A percentile compares a stretch with the other conserved stretches of the same genome.
Conservation (phyloP, 2,888 invertebrate genomes). For the Ormyrus thymus region DNA sequence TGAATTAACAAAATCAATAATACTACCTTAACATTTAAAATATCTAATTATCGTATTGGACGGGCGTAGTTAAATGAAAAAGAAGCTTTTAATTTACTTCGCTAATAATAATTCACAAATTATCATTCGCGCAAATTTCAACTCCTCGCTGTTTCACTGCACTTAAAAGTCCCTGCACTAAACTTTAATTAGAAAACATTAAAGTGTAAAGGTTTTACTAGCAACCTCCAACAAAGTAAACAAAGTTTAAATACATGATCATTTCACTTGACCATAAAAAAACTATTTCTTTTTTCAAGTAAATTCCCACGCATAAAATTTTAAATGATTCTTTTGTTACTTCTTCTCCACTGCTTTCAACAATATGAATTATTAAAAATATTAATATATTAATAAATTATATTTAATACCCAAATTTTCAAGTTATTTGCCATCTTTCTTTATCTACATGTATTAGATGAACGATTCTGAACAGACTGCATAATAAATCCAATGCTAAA, state of each 20-base stretch:
- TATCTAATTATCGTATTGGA: too few species aligned
- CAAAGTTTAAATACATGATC: background rate
- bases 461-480: too few species aligned
- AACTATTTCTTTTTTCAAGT: background rate
- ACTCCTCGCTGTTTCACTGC: slow-evolving; percentile 5
- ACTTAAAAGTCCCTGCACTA: slow-evolving; percentile 26
- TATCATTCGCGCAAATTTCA: slow-evolving; percentile 17
- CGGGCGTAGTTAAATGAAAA: background rate
- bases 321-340: background rate
- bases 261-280: slow-evolving; percentile 10
- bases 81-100: slow-evolving; percentile 10
- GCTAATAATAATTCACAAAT: slow-evolving; percentile 26
- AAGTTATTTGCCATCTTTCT: too few species aligned
- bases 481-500: too few species aligned
- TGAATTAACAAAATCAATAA: background rate
- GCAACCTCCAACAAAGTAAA: slow-evolving; percentile 22
- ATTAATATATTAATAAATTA: too few species aligned
- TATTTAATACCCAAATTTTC: too few species aligned
- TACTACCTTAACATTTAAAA: background rate
- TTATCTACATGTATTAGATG: too few species aligned
- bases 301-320: slow-evolving; percentile 5
- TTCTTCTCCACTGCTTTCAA: too few species aligned
- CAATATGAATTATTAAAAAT: too few species aligned
- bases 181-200: slow-evolving; percentile 39
- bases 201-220: slow-evolving; percentile 29